These are phyloP conservation scores for Achroia grisella DNA, from an alignment of 1,140 invertebrate genomes.

Conservation along the genomic window DNA sequence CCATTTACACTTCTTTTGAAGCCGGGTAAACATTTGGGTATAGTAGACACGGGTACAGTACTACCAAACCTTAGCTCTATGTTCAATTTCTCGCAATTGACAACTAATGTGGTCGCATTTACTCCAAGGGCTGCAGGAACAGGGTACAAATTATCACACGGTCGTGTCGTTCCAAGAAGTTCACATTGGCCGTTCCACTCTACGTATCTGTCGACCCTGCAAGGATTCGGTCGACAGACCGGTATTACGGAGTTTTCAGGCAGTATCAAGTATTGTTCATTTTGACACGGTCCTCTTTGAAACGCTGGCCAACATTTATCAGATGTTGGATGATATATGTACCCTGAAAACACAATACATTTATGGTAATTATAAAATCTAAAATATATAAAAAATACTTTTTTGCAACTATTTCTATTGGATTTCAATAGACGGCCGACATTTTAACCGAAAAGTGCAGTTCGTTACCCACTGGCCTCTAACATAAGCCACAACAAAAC, in stretches of 20 bases:
- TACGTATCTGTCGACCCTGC: slow-evolving; percentile 66
- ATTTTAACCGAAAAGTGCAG: too few species aligned
- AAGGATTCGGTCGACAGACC: slow-evolving; percentile 76
- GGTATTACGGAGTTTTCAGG: slow-evolving; percentile 69
- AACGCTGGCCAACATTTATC: slow-evolving; percentile 77
- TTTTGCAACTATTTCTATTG: too few species aligned
- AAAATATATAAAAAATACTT: too few species aligned
- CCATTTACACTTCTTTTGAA: slow-evolving; percentile 37
- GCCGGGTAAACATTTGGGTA: slow-evolving; percentile 31
- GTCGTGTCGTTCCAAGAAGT: slow-evolving; percentile 48
- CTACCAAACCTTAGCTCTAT: slow-evolving; percentile 43
- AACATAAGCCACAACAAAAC: too few species aligned
- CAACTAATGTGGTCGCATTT: slow-evolving; percentile 61
- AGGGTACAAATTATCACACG: slow-evolving; percentile 51
- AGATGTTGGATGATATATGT: slow-evolving; percentile 76
- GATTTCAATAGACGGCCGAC: too few species aligned
- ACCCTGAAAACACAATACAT: slow-evolving; percentile 54
- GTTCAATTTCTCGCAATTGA: slow-evolving; percentile 59
- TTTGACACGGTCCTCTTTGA: slow-evolving; percentile 76
- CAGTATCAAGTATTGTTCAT: slow-evolving; percentile 74
- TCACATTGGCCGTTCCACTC: slow-evolving; percentile 70
- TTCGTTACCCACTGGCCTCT: too few species aligned
- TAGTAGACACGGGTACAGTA: neutral
- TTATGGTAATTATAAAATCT: too few species aligned
- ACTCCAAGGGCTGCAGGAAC: slow-evolving; percentile 52